Evolutionary conservation across 2,797 vertebrate species (phyloP).

Genomic region (Xenentodon cancila): DNA sequence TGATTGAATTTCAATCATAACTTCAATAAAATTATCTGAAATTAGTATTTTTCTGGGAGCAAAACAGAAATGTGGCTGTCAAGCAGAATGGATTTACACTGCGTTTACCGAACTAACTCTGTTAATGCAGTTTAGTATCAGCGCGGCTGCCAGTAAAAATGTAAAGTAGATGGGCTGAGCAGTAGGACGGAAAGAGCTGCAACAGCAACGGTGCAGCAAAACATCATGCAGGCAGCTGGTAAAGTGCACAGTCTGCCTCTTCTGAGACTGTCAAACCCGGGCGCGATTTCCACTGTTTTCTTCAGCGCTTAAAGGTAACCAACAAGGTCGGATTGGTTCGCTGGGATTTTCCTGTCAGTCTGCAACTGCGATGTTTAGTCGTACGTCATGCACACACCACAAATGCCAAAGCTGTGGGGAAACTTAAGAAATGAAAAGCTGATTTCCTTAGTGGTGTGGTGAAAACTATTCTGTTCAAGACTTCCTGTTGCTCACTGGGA

Average conservation of each 20-base stretch:
- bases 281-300: constrained; percentile 31
- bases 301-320: constrained; percentile 17
- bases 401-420: background rate
- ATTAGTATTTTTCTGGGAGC: constrained; percentile 61
- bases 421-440: background rate
- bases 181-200: constrained; percentile 45
- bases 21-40: constrained; percentile 67
- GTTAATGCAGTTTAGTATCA: constrained; percentile 55
- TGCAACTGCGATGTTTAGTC: constrained; percentile 8
- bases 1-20: constrained; percentile 67
- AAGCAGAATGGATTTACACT: constrained; percentile 38
- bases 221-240: constrained; percentile 41
- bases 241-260: constrained; percentile 24
- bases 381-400: background rate
- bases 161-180: constrained; percentile 47
- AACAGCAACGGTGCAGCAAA: constrained; percentile 45
- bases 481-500: constrained; percentile 3
- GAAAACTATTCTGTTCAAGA: background rate
- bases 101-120: constrained; percentile 44
- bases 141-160: constrained; percentile 44
- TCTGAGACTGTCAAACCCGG: constrained; percentile 32
- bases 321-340: constrained; percentile 30
- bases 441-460: constrained; percentile 19
- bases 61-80: constrained; percentile 56
- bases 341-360: constrained; percentile 16